These are phyloP conservation scores for Apotomis capreana DNA, from an alignment of 2,888 invertebrate species.

Conservation along the genomic window DNA sequence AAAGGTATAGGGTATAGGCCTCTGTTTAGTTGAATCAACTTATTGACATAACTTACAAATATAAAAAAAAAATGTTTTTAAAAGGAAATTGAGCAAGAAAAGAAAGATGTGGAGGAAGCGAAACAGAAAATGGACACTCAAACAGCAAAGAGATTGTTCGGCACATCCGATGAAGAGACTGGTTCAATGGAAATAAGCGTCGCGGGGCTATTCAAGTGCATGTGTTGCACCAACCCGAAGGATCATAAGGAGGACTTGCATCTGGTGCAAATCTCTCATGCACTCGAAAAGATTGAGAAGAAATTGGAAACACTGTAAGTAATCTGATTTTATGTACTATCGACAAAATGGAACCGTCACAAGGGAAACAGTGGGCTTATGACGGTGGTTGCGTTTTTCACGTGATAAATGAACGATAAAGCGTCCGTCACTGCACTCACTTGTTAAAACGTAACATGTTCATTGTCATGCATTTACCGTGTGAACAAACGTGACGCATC, in stretches of 20 bases:
- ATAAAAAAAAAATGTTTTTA: background rate
- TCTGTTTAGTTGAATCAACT: background rate
- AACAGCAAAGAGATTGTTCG: slow-evolving; percentile 89
- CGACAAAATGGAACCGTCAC: background rate
- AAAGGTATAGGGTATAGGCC: too few relatives aligned
- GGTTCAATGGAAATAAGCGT: slow-evolving; percentile 93
- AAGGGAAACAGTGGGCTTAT: too few relatives aligned
- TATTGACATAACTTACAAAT: background rate
- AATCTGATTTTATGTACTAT: background rate
- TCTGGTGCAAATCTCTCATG: slow-evolving; percentile 90
- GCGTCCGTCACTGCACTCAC: too few relatives aligned
- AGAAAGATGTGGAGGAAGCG: slow-evolving; percentile 90
- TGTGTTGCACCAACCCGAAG: slow-evolving; percentile 95
- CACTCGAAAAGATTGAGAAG: slow-evolving; percentile 89
- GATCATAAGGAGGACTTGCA: slow-evolving; percentile 93
- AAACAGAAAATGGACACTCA: slow-evolving; percentile 91
- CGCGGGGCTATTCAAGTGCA: slow-evolving; percentile 92
- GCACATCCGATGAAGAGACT: slow-evolving; percentile 88
- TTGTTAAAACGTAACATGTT: too few relatives aligned
- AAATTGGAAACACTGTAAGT: slow-evolving; percentile 85
- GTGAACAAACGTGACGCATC: too few relatives aligned
- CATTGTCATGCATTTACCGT: too few relatives aligned
- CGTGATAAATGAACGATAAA: too few relatives aligned
- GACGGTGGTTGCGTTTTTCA: too few relatives aligned
- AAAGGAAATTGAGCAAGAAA: slow-evolving; percentile 92